phyloP scores from a whole-genome alignment of 2,888 invertebrate species.

The Synanthedon tipuliformis region DNA sequence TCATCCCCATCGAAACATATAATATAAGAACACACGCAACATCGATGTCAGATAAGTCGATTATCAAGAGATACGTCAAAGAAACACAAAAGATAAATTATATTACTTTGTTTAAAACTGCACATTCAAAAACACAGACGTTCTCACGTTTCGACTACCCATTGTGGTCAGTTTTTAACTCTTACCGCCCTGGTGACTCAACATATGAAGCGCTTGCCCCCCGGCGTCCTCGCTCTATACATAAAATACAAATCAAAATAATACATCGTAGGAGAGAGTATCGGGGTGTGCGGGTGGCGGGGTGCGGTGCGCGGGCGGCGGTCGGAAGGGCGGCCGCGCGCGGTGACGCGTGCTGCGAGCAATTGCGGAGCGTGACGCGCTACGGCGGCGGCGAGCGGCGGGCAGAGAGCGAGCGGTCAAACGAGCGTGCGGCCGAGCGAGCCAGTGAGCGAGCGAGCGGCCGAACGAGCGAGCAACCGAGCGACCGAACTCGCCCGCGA shows the following conservation, averaged over 20 bases:
- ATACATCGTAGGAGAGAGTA: conserved; percentile 67
- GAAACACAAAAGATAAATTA: conserved; percentile 56
- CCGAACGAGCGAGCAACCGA: conserved; percentile 11
- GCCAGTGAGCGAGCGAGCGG: conserved; percentile 5
- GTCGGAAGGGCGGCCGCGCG: conserved; percentile 22
- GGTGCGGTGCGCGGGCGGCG: conserved; percentile 3
- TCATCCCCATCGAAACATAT: conserved; percentile 69
- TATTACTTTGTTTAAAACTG: conserved; percentile 57
- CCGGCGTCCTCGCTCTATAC: conserved; percentile 94
- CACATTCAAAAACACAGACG: conserved; percentile 70
- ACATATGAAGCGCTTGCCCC: conserved; percentile 88
- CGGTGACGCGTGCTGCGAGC: conserved; percentile 21
- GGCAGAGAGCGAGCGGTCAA: background rate
- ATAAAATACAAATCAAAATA: conserved; percentile 71
- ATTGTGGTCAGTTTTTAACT: conserved; percentile 58
- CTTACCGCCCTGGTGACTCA: conserved; percentile 97
- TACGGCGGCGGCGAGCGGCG: conserved; percentile 17
- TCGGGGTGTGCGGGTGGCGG: conserved; percentile 50
- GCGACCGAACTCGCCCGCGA: conserved; percentile 7
- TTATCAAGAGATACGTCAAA: conserved; percentile 70
- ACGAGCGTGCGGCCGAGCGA: background rate
- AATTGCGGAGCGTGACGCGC: conserved; percentile 26
- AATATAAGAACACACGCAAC: conserved; percentile 61
- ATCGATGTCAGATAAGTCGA: conserved; percentile 67
- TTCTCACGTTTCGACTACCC: conserved; percentile 68